Evolutionary conservation across 2,113 vertebrate species (phyloP), one percentile per base, ranked within the genome.

Genomic region (Tor tambroides): DNA sequence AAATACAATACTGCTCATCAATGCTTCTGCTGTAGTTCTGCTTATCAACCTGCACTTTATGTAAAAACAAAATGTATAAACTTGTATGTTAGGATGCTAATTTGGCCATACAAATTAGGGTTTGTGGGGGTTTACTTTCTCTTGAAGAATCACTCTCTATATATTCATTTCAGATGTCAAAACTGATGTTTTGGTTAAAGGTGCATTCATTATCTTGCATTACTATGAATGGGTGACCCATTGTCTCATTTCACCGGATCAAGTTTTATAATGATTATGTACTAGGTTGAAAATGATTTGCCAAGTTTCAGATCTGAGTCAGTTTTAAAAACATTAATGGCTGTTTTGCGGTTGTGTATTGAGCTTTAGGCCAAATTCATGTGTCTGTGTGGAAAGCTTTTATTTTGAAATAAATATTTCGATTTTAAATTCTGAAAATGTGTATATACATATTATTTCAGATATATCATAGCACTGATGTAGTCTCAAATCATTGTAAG

Each of bases 401-500:
- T 90, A 88, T 87, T 89, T 90, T 91, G n/a, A 88, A 91, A 91
- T 91, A 91, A 91, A 91, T 85, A 80, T 83, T 69, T 83, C 41
- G 1, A 9, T 49, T 76, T 76, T 14, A 12, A 76, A 21, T 23
- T n/a, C 38, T 8, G 74, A 76, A n/a, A 23, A 76, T 76, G 74
- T 49, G 41, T 43, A 26, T 26, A 51, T 51, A 3, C 49, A 51
- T 51, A 51, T 67, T 28, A 30, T 67, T 67, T 69, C 28, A 32
- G 15, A 69, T 32, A 19, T 32, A 32, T 69, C 15, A 32, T 10
- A 26, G 11, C n/a, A 63, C 7, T 69, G 14, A 51, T 51, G 49
- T n/a, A n/a, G n/a, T 15, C 46, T 49, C 4, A 49, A 49, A 49
- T 49, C 12, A 49, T 11, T 30, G 5, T 17, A 67, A 32, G 5